Evolutionary conservation across 2,888 invertebrate genomes (phyloP).

Genomic region (Drosophila neutralis): DNA sequence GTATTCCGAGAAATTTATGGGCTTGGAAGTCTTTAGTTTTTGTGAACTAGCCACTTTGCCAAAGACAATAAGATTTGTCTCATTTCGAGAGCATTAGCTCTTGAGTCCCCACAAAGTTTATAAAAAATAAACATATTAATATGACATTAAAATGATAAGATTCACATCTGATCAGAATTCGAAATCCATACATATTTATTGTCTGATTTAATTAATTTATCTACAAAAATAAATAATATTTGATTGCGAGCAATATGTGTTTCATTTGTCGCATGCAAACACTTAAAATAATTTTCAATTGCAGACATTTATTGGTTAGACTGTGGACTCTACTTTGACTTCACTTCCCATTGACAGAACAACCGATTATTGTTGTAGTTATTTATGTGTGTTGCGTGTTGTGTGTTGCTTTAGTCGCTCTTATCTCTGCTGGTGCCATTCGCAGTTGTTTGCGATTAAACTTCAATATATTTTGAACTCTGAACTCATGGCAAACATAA

Average conservation of each 20-base stretch:
- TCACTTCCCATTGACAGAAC: neutral
- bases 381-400: neutral
- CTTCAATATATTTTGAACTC: constrained; percentile 30
- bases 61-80: constrained; percentile 14
- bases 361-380: neutral
- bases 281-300: neutral
- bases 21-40: constrained; percentile 37
- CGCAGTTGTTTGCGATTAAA: constrained; percentile 26
- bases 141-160: neutral
- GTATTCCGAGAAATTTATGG: constrained; percentile 63
- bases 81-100: neutral
- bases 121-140: neutral
- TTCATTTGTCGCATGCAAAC: neutral
- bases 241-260: neutral
- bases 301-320: neutral
- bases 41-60: constrained; percentile 33
- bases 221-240: neutral
- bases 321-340: neutral
- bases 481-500: constrained; percentile 29
- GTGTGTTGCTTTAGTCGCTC: constrained; percentile 14
- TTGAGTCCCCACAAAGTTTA: neutral
- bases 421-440: constrained; percentile 40
- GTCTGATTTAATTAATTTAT: neutral
- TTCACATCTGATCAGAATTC: too few species aligned
- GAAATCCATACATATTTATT: neutral